Evolutionary conservation across 2,797 vertebrate genomes (phyloP).

Genomic region (Melanitta fusca): DNA sequence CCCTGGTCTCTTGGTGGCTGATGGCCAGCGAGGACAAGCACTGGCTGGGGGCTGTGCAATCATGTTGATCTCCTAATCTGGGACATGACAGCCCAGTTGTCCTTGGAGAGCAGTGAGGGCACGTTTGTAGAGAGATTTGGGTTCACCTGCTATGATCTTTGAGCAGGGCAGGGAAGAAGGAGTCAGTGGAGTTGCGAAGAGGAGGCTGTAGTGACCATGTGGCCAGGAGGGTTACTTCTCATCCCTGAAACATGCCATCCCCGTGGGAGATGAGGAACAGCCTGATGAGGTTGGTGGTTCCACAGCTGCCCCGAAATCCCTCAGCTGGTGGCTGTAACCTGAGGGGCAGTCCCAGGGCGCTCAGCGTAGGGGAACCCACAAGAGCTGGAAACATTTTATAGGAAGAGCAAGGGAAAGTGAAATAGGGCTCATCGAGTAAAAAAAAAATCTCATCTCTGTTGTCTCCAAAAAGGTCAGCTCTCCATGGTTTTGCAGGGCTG

Average conservation of each 20-base stretch:
- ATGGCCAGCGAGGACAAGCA: accelerated
- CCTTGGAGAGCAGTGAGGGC: background rate
- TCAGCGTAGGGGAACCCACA: accelerated
- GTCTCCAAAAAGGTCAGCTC: background rate
- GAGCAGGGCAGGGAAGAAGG: background rate
- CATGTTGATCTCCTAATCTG: background rate
- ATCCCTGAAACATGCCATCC: background rate
- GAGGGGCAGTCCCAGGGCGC: background rate
- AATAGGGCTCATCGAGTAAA: background rate
- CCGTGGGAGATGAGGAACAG: background rate
- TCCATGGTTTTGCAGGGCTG: background rate
- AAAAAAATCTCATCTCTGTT: background rate
- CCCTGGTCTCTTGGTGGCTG: background rate
- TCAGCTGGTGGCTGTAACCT: accelerated
- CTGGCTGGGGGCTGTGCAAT: background rate
- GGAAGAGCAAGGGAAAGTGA: background rate
- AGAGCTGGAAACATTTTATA: background rate
- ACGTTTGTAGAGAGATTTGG: background rate
- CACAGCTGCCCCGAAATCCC: background rate
- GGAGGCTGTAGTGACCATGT: background rate
- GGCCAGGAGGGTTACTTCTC: background rate
- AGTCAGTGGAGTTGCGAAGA: background rate
- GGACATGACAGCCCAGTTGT: background rate
- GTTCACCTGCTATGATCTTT: background rate
- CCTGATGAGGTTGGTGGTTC: background rate